phyloP scores from a whole-genome alignment of 1,140 invertebrate species.

The Drosophila mauritiana region DNA sequence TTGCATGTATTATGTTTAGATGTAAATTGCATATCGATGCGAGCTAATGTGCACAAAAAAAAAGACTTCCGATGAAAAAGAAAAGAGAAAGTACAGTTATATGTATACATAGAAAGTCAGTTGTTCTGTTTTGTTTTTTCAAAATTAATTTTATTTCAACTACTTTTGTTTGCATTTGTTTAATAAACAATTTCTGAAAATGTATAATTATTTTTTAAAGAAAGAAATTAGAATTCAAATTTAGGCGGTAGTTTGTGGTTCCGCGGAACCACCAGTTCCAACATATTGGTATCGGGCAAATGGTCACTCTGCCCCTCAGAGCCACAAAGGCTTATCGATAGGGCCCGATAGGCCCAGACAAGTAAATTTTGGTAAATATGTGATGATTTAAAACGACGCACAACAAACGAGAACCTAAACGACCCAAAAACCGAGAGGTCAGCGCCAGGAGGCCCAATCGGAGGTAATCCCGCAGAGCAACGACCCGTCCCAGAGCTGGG shows the following conservation, averaged over 20 bases:
- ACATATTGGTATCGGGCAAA: no score
- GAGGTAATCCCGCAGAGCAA: conserved; percentile 8
- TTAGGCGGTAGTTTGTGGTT: background rate
- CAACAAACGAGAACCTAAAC: conserved; percentile 39
- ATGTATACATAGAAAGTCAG: no score
- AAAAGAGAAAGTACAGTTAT: background rate
- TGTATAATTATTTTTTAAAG: no score
- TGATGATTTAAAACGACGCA: conserved; percentile 62
- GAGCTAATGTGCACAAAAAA: conserved; percentile 29
- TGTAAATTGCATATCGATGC: conserved; percentile 38
- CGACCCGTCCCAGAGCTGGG: background rate
- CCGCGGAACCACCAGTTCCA: background rate
- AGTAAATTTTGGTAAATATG: conserved; percentile 52
- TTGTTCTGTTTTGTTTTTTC: no score
- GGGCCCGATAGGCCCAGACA: background rate
- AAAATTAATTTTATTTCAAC: no score
- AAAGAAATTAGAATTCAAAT: background rate
- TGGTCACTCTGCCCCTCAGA: conserved; percentile 2
- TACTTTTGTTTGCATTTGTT: no score
- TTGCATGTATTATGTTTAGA: conserved; percentile 33
- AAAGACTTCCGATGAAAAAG: background rate
- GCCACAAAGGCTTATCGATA: conserved; percentile 1
- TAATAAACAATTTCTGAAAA: no score
- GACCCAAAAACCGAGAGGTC: conserved; percentile 8
- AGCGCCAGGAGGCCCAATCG: conserved; percentile 14